Evolutionary conservation across 2,888 invertebrate genomes (phyloP).

Genomic region (Ormyrus nitidulus): DNA sequence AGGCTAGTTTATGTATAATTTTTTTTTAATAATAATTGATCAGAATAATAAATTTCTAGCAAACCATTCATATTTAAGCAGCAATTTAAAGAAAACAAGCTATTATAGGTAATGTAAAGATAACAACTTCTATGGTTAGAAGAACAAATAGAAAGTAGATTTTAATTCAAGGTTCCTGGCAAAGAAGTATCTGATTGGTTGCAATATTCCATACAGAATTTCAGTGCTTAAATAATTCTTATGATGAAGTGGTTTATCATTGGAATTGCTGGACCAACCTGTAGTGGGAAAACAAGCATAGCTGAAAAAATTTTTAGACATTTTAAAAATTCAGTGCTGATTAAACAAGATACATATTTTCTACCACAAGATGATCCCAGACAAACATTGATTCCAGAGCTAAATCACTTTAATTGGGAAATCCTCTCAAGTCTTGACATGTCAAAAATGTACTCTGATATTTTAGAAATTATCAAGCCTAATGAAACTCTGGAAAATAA

Average conservation of each 20-base stretch:
- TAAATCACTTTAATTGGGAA: constrained; percentile 88
- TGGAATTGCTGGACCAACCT: constrained; percentile 88
- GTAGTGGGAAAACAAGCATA: constrained; percentile 89
- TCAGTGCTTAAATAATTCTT: neutral
- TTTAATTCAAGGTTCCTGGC: neutral
- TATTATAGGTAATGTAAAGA: constrained; percentile 28
- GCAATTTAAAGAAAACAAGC: neutral
- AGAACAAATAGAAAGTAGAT: neutral
- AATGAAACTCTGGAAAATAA: constrained; percentile 63
- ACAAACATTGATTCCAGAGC: constrained; percentile 80
- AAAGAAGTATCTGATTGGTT: neutral
- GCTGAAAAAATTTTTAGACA: constrained; percentile 77
- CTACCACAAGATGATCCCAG: constrained; percentile 81
- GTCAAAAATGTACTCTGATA: constrained; percentile 81
- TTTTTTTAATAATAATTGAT: too few relatives aligned
- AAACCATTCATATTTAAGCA: too few relatives aligned
- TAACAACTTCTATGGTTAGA: constrained; percentile 16
- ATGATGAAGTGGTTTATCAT: constrained; percentile 78
- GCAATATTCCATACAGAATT: neutral
- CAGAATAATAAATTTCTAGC: too few relatives aligned
- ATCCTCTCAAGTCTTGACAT: constrained; percentile 84
- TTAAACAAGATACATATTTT: constrained; percentile 89
- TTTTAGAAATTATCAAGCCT: constrained; percentile 74
- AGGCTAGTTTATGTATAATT: too few relatives aligned
- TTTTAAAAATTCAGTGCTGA: constrained; percentile 75